Evolutionary conservation across 2,113 vertebrate genomes (phyloP).

Genomic region (Donacobius atricapilla): DNA sequence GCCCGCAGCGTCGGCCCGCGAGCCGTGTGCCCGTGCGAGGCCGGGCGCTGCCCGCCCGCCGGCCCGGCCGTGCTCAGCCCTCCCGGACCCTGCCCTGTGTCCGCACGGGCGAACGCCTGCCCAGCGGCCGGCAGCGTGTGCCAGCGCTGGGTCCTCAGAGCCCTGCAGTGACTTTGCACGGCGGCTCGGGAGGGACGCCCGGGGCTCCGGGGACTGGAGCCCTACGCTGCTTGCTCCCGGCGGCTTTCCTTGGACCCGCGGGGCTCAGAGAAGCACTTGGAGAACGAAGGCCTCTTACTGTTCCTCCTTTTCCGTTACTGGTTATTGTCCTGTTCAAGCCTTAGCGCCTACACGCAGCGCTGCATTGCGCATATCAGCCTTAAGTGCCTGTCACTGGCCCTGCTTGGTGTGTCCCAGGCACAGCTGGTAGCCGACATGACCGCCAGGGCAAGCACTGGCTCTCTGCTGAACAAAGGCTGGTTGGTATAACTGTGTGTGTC

Average conservation of each 20-base stretch:
- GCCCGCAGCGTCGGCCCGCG: background rate
- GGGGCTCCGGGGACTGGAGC: rapidly evolving
- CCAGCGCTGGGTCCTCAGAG: rapidly evolving
- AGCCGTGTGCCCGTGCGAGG: background rate
- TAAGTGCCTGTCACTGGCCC: background rate
- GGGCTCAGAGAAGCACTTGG: background rate
- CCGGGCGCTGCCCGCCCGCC: background rate
- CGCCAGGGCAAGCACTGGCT: background rate
- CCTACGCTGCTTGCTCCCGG: rapidly evolving
- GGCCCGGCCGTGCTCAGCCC: background rate
- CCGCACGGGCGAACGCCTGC: rapidly evolving
- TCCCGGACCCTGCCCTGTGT: background rate
- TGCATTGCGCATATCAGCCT: rapidly evolving
- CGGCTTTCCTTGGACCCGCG: background rate
- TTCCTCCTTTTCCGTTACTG: background rate
- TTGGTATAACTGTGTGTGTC: rapidly evolving
- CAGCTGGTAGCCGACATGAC: background rate
- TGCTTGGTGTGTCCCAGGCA: background rate
- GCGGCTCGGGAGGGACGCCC: background rate
- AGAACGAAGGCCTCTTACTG: rapidly evolving
- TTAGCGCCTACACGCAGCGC: rapidly evolving
- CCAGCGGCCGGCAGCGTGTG: background rate
- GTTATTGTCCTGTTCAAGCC: rapidly evolving
- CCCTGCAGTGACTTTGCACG: background rate
- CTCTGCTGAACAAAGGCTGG: background rate